Evolutionary conservation across 2,797 vertebrate species (phyloP).

Genomic region (Malacoctenus gilli): DNA sequence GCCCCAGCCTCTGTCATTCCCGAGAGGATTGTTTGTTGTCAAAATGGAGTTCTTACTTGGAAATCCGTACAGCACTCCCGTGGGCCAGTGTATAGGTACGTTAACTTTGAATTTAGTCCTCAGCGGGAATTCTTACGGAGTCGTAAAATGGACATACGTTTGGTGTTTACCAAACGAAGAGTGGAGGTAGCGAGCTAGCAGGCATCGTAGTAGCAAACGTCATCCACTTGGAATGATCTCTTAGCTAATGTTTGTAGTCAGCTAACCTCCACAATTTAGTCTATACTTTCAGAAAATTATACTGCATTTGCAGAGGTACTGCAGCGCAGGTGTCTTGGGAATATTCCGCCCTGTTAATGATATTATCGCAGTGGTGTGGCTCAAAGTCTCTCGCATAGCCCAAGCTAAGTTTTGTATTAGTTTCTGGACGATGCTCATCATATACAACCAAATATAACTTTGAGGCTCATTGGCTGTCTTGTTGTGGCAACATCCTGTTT

Average conservation of each 20-base stretch:
- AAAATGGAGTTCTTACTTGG: constrained; percentile 99
- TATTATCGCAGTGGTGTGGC: too few species aligned
- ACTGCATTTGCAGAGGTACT: too few species aligned
- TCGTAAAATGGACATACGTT: background rate
- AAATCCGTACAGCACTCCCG: constrained; percentile 97
- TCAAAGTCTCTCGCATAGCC: too few species aligned
- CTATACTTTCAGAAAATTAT: too few species aligned
- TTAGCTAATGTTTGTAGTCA: constrained; percentile 59
- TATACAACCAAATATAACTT: too few species aligned
- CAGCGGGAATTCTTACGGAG: accelerated
- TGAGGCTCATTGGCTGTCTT: too few species aligned
- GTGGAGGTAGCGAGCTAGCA: constrained; percentile 46
- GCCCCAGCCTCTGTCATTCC: constrained; percentile 60
- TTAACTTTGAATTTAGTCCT: constrained; percentile 12
- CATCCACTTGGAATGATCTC: constrained; percentile 57
- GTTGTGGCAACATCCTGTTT: too few species aligned
- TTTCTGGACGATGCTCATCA: too few species aligned
- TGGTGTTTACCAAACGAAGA: background rate
- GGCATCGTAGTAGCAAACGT: constrained; percentile 63
- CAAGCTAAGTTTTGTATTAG: too few species aligned
- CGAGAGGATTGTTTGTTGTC: constrained; percentile 84
- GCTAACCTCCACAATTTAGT: constrained; percentile 28
- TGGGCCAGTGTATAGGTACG: constrained; percentile 95
- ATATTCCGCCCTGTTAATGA: too few species aligned
- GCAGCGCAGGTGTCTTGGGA: too few species aligned